Percentiles rank a stretch among this genome's conserved stretches.
Evolutionary conservation across 2,113 vertebrate genomes (phyloP).

Genomic region (Oxyruncus cristatus): DNA sequence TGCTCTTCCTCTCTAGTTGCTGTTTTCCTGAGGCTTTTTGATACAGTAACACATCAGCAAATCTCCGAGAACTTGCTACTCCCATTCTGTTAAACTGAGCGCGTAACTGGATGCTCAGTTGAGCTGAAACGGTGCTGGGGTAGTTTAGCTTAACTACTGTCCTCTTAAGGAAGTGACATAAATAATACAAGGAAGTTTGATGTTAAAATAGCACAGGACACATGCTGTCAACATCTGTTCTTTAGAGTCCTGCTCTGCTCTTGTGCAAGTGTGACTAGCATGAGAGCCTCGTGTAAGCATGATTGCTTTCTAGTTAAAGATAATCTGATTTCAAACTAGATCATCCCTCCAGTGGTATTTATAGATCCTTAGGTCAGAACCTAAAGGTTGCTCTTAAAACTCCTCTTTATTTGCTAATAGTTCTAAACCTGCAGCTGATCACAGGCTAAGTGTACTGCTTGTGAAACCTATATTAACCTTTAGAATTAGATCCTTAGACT

Average conservation of each 20-base stretch:
- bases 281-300: not conserved
- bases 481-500: not conserved
- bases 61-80: not conserved
- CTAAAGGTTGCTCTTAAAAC: not conserved
- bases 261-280: not conserved
- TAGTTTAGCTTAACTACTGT: not conserved
- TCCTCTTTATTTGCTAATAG: not conserved
- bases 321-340: not conserved
- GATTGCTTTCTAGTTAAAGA: constrained; percentile 10
- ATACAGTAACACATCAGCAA: not conserved
- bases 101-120: not conserved
- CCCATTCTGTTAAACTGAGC: not conserved
- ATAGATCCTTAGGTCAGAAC: not conserved
- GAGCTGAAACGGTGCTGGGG: not conserved
- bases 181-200: not conserved
- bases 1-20: not conserved
- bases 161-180: not conserved
- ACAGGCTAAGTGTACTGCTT: not conserved
- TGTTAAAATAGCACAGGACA: not conserved
- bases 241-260: not conserved
- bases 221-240: not conserved
- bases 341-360: not conserved
- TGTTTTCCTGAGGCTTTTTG: not conserved
- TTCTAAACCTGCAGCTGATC: not conserved
- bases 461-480: not conserved